These are phyloP conservation scores for Onychomys leucogaster DNA, from an alignment of 2,797 vertebrate genomes.

Conservation along the genomic window DNA sequence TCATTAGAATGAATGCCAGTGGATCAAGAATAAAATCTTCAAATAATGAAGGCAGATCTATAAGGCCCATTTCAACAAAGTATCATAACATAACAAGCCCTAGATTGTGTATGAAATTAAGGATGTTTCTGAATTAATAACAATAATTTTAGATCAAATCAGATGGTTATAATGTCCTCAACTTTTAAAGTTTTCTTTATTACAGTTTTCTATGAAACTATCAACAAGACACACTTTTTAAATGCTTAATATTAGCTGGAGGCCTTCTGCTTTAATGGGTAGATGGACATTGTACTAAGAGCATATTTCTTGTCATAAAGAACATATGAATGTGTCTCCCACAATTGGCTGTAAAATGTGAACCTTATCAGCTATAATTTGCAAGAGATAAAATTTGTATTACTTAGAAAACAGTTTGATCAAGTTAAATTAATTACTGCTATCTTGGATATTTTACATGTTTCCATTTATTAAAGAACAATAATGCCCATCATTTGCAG, in stretches of 20 bases:
- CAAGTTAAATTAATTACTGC: slow-evolving; percentile 24
- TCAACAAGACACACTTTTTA: background rate
- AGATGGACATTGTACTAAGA: background rate
- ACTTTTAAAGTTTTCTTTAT: slow-evolving; percentile 7
- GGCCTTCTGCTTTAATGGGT: background rate
- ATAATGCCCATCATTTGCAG: background rate
- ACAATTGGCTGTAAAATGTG: background rate
- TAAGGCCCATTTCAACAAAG: background rate
- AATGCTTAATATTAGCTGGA: background rate
- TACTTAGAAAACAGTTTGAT: background rate
- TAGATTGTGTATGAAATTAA: slow-evolving; percentile 6
- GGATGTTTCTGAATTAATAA: background rate
- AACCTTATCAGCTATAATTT: background rate
- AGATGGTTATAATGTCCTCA: background rate
- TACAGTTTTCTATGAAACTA: slow-evolving; percentile 8
- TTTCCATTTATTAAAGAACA: slow-evolving; percentile 25
- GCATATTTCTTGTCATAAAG: slow-evolving; percentile 48
- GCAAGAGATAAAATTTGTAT: slow-evolving; percentile 1
- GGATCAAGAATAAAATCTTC: slow-evolving; percentile 9
- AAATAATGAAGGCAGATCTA: background rate
- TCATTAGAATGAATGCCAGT: background rate
- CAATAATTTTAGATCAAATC: slow-evolving; percentile 20
- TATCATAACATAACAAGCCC: background rate
- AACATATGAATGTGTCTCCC: background rate
- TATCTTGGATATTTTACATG: slow-evolving; percentile 16